Evolutionary conservation across 2,113 vertebrate genomes (phyloP).

Genomic region (Salvator merianae): DNA sequence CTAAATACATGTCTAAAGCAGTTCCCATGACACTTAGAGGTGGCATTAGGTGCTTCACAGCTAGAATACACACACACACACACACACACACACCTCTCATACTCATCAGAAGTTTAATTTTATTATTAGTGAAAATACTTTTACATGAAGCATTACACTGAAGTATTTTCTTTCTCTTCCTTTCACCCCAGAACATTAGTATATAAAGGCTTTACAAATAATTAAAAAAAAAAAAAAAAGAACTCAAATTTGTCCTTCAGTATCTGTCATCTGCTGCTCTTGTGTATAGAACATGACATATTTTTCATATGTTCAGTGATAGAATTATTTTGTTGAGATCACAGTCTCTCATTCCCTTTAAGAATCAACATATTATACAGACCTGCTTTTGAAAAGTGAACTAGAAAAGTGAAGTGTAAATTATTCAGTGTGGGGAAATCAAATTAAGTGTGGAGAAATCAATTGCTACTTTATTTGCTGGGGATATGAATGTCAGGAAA

Average conservation of each 20-base stretch:
- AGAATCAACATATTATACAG: neutral
- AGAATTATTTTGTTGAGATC: neutral
- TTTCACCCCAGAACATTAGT: neutral
- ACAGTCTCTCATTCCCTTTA: neutral
- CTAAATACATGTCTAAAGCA: too few species aligned
- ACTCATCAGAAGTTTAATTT: neutral
- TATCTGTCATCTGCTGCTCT: neutral
- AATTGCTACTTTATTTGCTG: too few species aligned
- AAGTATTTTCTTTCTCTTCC: neutral
- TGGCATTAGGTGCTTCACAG: neutral
- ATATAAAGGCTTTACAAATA: neutral
- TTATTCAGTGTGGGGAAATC: too few species aligned
- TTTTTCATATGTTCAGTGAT: slow-evolving; percentile 9
- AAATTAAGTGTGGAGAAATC: too few species aligned
- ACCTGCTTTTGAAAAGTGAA: neutral
- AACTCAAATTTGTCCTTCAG: neutral
- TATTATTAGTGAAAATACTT: neutral
- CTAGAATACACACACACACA: too few species aligned
- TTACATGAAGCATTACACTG: neutral
- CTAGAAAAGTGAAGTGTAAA: too few species aligned
- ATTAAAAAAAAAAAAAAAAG: too few species aligned
- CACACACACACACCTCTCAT: neutral
- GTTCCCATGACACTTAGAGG: neutral
- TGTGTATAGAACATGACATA: neutral
- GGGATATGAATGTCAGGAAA: too few species aligned